Conservation (phyloP, 35 echinoderm and acorn worm species). For the Acanthaster planci region DNA sequence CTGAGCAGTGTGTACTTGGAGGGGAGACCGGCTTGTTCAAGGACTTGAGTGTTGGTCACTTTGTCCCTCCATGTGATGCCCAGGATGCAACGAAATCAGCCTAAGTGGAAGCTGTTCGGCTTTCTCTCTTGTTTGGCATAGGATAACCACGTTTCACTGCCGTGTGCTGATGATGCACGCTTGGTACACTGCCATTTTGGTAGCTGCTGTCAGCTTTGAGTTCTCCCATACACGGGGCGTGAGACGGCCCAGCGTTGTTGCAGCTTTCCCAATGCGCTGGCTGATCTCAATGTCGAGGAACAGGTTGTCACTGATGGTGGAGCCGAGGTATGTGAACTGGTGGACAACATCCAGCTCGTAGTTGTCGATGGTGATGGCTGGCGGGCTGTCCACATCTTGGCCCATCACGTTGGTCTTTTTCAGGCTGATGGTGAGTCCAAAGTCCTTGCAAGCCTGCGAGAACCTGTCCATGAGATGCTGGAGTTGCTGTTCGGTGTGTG, state of each 20-base stretch:
- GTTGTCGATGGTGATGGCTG: not conserved
- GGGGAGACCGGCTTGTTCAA: not conserved
- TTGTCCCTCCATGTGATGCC: not conserved
- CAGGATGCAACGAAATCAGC: not conserved
- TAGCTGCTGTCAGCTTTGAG: no score
- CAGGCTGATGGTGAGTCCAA: slow-evolving; percentile 5
- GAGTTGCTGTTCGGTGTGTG: not conserved
- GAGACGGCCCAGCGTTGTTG: no score
- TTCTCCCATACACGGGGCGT: no score
- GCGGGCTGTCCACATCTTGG: not conserved
- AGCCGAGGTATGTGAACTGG: no score
- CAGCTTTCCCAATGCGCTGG: no score
- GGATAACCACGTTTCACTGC: slow-evolving; percentile 3
- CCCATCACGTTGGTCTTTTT: not conserved
- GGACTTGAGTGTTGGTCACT: not conserved
- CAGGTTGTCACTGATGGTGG: no score
- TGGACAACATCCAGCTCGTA: not conserved
- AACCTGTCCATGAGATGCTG: not conserved
- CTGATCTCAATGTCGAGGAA: not conserved
- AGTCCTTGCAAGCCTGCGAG: no score
- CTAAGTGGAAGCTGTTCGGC: not conserved
- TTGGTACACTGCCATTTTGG: no score
- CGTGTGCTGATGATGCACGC: not conserved
- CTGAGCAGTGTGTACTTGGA: not conserved
- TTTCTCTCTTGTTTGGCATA: not conserved